Evolutionary conservation across 2,113 vertebrate species (phyloP), one percentile per base, ranked within the genome.

Genomic region (Clupea harengus): DNA sequence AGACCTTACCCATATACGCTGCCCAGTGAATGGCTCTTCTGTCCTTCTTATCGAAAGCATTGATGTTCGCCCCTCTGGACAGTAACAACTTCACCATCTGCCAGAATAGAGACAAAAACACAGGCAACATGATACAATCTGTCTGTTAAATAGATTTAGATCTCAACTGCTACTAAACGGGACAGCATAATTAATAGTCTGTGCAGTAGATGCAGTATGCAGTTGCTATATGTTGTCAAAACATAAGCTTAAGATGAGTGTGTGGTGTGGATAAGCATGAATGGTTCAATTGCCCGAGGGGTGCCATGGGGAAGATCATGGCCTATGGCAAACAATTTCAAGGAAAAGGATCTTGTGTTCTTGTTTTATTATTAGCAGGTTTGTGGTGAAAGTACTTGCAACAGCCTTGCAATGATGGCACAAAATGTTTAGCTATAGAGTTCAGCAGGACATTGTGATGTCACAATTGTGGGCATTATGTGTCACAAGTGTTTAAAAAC

Each of bases 1-100:
- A 13, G n/a, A 45, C 28, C 95, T 91, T 97, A 99, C 98, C 98
- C 98, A 99, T 99, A 92, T 99, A 99, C 18, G 98, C 97, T 78
- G 98, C 98, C 98, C 98, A 99, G 87, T 99, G 98, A 91, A 99
- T 97, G 57, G 98, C 98, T 87, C 98, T 95, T n/a, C 98, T 96
- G 91, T 99, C 98, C 92, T 99, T 99, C 94, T 99, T 99, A 93
- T 99, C 98, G 93, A 99, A 99, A 88, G 98, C 98, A 92, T 99
- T 99, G 90, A 99, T 98, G 93, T 99, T 99, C 93, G 98, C 97
- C 91, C 98, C 98, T 96, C 97, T 97, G 87, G 98, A 99, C 89
- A 99, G 94, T 47, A 99, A 92, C 67, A 99, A 95, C 91, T 97
- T 97, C 92, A 99, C 97, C 98, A 99, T 99, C 98, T 99, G 92